Percentiles rank a stretch among this genome's conserved stretches.
Evolutionary conservation across 92 coral and sea anemone species (phyloP).

Genomic region (Porites cylindrica): DNA sequence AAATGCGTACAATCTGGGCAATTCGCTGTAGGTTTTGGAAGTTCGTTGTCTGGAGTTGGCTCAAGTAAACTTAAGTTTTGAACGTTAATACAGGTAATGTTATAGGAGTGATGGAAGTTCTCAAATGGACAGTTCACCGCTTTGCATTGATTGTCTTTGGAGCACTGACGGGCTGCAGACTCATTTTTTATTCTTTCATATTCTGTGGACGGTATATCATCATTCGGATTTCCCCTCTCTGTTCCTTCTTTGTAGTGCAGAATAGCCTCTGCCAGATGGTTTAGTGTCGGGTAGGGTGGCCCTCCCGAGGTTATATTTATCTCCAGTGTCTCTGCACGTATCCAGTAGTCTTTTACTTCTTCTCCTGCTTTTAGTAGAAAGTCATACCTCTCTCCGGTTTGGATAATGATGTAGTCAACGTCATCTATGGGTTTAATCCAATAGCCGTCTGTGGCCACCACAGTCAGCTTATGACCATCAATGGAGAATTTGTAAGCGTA

Average conservation of each 20-base stretch:
- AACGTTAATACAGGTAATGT: constrained; percentile 41
- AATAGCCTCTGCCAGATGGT: background rate
- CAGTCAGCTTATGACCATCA: constrained; percentile 65
- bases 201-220: constrained; percentile 19
- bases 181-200: constrained; percentile 14
- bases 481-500: constrained; percentile 54
- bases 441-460: constrained; percentile 71
- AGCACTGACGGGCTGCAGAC: constrained; percentile 21
- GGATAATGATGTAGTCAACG: constrained; percentile 47
- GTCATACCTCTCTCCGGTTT: too few species aligned
- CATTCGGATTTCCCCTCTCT: background rate
- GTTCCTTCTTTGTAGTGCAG: background rate
- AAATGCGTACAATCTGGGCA: constrained; percentile 40
- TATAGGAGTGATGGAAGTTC: constrained; percentile 7
- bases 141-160: constrained; percentile 18
- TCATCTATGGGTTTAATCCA: background rate
- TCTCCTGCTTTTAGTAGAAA: constrained; percentile 59
- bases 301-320: background rate
- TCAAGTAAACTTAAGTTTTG: constrained; percentile 24
- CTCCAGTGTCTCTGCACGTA: constrained; percentile 4
- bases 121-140: constrained; percentile 71
- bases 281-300: background rate
- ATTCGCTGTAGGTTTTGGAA: constrained; percentile 24
- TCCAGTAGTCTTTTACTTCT: background rate
- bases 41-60: constrained; percentile 30